Evolutionary conservation across 2,113 vertebrate genomes (phyloP).

Genomic region (Ceyx cyanopectus): DNA sequence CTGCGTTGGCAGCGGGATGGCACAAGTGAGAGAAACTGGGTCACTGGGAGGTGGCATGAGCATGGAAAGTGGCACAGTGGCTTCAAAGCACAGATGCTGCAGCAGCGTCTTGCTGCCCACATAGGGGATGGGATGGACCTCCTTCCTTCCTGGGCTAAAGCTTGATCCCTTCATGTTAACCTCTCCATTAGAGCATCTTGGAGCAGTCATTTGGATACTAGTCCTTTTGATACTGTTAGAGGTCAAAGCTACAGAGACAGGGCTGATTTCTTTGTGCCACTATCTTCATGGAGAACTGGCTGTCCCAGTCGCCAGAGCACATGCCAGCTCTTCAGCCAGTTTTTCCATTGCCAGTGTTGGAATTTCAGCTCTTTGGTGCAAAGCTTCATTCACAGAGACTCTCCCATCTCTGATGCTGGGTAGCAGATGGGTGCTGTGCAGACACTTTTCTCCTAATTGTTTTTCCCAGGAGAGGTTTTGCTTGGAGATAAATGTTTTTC

Average conservation of each 20-base stretch:
- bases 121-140: neutral
- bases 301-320: neutral
- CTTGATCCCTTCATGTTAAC: neutral
- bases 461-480: neutral
- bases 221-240: neutral
- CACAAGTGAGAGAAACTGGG: neutral
- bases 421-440: accelerated
- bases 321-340: neutral
- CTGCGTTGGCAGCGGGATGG: accelerated
- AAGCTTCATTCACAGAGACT: accelerated
- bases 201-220: neutral
- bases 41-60: neutral
- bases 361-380: neutral
- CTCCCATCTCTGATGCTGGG: neutral
- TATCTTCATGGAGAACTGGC: accelerated
- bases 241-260: neutral
- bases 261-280: neutral
- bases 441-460: neutral
- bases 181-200: neutral
- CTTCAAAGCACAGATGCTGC: neutral
- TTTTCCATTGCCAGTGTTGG: accelerated
- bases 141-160: neutral
- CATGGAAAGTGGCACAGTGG: neutral
- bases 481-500: neutral
- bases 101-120: accelerated